Base-by-base conservation (phyloP, 2,888 invertebrate genomes). In the Ceraclea dissimilis region DNA sequence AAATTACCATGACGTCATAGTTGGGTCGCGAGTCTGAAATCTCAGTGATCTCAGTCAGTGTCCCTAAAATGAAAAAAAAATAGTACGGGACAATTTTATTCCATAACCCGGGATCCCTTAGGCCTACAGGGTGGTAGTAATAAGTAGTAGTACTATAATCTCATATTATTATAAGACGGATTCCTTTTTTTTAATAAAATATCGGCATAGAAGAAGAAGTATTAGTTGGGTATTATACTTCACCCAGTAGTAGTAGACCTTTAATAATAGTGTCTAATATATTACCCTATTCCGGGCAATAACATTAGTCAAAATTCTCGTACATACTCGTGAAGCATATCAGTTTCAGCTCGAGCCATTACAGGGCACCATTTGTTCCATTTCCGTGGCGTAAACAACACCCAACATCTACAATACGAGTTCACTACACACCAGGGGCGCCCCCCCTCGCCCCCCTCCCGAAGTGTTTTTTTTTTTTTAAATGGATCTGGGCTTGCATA, bases 271-370 rank as follows among this genome's bases (percentile, higher is more conserved):
- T 39, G 8, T 13, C 5, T 39, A 39, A 39, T 39, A 39, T 39
- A 39, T 39, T n/a, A 39, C 39, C 39, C 46, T 46, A 13, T 39
- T 39, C 39, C 17, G 50, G 50, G 54, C 31, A 54, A 54, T 54
- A 54, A 54, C 54, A 54, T 54, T 54, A 49, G 54, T 54, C 54
- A 54, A 44, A 50, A 43, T 49, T 22, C 17, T 43, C 2, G 49
- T 39, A 20, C n/a, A 17, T 49, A 43, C 17, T 43, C 2, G 49
- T 39, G 18, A 20, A 17, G 31, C 5, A 43, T 54, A 39, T 26
- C 22, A 22, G 43, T 39, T 21, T 44, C 20, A 26, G 49, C 19
- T 22, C 11, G 26, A 31, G 49, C 49, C 50, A 22, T 54, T 31
- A 34, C 39, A 33, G 19, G 31, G 22, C 34, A 13, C 13, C 46